Evolutionary conservation across 2,797 vertebrate species (phyloP), one percentile per base, ranked within the genome.

Genomic region (Chiloscyllium punctatum): DNA sequence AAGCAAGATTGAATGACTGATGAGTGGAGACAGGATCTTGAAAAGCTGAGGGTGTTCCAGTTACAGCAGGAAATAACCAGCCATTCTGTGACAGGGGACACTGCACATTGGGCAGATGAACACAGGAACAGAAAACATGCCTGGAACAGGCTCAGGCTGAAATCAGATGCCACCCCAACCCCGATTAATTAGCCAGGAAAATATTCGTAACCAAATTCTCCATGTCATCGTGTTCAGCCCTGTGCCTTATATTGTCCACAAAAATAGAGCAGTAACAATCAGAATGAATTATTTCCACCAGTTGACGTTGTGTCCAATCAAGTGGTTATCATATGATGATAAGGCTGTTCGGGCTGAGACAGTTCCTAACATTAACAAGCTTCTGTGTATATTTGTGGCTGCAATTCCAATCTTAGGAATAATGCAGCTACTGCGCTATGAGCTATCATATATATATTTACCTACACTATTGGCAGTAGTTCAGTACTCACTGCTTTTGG

Each of bases 181-280:
- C 96, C 96, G 96, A 97, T 97, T 97, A 97, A 97, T 98, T 62
- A 97, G 97, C 96, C 96, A 86, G 94, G 95, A 95, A 97, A 96
- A 96, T 97, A 96, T 97, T 97, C 97, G 95, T 96, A 96, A 96
- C 96, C 0, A 68, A 96, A 97, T 97, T 97, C 96, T 96, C 97
- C 95, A 96, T 97, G 96, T 97, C 95, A 95, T 77, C 95, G 96
- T 62, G 21, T 96, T 96, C 90, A 95, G 94, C 0, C 30, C 96
- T 96, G 94, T 90, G 96, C 42, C 95, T 95, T 95, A 96, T 96
- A 95, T 95, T 96, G 96, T 96, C 96, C 96, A 95, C 96, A 96
- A 96, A 97, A 97, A 96, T 3, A 96, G 96, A 97, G 96, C 95
- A 96, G 96, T 27, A 84, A 96, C 97, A 97, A 97, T 97, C 97